These are phyloP conservation scores for Anguilla pacifica DNA, from an alignment of 2,797 vertebrate species.

Conservation along the genomic window DNA sequence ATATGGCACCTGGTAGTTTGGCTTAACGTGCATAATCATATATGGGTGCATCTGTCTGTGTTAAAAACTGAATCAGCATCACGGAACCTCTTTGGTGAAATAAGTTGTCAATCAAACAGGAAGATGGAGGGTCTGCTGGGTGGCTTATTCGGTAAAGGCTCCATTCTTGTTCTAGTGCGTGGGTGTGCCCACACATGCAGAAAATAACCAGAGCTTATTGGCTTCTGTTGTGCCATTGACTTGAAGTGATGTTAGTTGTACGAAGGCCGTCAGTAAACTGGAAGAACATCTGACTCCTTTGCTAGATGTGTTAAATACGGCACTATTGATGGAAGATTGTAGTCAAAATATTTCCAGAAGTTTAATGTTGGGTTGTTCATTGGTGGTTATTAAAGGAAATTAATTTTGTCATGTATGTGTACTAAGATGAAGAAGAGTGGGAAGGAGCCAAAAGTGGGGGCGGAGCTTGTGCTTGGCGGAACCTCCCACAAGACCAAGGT, in stretches of 20 bases:
- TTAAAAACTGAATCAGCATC: neutral
- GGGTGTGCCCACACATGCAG: neutral
- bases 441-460: conserved; percentile 80
- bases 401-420: neutral
- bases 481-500: conserved; percentile 83
- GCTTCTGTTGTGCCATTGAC: neutral
- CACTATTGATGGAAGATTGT: neutral
- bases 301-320: neutral
- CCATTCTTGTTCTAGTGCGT: no score
- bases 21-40: neutral
- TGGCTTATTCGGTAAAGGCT: no score
- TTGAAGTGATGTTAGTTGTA: neutral
- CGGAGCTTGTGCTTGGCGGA: conserved; percentile 73
- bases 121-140: no score
- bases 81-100: neutral
- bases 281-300: neutral
- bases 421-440: conserved; percentile 83
- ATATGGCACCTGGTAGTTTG: neutral
- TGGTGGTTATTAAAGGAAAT: neutral
- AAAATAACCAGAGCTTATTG: neutral
- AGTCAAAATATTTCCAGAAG: neutral
- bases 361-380: neutral
- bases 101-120: neutral
- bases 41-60: neutral
- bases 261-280: neutral